A percentile compares a stretch with the other conserved stretches of the same genome.
phyloP scores from a whole-genome alignment of 2,888 invertebrate genomes.

The Clitarchus hookeri region DNA sequence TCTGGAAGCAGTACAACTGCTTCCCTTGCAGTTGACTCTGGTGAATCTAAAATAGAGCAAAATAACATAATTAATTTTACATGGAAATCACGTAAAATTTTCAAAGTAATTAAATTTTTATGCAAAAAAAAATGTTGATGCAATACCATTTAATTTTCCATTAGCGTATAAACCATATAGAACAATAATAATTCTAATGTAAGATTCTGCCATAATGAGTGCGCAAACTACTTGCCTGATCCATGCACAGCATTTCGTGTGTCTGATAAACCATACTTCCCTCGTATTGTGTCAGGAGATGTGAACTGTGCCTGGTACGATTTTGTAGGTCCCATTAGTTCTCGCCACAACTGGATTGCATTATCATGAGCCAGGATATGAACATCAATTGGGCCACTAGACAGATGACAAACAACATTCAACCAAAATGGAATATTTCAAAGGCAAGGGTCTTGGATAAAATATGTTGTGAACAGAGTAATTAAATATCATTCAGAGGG shows the following conservation, averaged over 20 bases:
- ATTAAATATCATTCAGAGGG: neutral
- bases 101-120: neutral
- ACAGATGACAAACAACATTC: neutral
- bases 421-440: neutral
- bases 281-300: slow-evolving; percentile 78
- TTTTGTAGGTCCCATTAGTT: slow-evolving; percentile 88
- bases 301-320: slow-evolving; percentile 78
- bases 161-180: too few species aligned
- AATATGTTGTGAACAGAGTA: neutral
- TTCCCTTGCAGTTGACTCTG: slow-evolving; percentile 73
- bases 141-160: too few species aligned
- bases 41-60: slow-evolving; percentile 66
- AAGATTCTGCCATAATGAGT: too few species aligned
- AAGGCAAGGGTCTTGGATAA: neutral
- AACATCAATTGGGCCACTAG: slow-evolving; percentile 82
- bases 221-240: slow-evolving; percentile 66
- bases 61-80: slow-evolving; percentile 32
- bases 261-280: slow-evolving; percentile 86
- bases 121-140: slow-evolving; percentile 20
- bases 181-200: neutral
- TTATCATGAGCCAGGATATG: slow-evolving; percentile 77
- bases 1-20: slow-evolving; percentile 85
- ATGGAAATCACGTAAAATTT: too few species aligned
- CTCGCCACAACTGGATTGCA: slow-evolving; percentile 80
- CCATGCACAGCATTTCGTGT: slow-evolving; percentile 95